Evolutionary conservation across 35 echinoderm and acorn worm genomes (phyloP).

Genomic region (Anneissia japonica): DNA sequence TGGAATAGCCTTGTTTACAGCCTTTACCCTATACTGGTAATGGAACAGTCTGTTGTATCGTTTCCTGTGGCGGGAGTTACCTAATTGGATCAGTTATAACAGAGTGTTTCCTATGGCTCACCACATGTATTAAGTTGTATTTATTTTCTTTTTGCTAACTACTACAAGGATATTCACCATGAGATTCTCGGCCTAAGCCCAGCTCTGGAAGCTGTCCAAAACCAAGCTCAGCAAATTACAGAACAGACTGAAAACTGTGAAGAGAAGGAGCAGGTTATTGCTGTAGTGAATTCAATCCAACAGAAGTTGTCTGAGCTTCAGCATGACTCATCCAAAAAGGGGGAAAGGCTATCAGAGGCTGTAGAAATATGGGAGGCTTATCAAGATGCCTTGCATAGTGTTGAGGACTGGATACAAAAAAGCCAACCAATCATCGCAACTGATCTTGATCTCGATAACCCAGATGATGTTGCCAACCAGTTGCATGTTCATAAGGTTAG

Average conservation of each 20-base stretch:
- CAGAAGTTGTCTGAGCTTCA: constrained; percentile 33
- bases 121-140: background rate
- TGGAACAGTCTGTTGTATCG: background rate
- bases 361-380: constrained; percentile 61
- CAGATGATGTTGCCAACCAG: constrained; percentile 27
- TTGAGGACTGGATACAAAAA: constrained; percentile 54
- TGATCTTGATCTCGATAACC: constrained; percentile 30
- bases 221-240: constrained; percentile 41
- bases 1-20: too few relatives aligned
- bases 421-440: constrained; percentile 16
- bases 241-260: constrained; percentile 50
- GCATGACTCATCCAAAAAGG: constrained; percentile 18
- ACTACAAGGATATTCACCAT: background rate
- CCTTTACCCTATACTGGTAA: background rate
- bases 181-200: background rate
- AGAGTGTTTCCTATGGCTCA: background rate
- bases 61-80: background rate
- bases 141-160: background rate
- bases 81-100: background rate
- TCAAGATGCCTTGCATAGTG: constrained; percentile 40
- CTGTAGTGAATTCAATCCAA: constrained; percentile 30
- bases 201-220: constrained; percentile 35
- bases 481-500: constrained; percentile 51
- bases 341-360: constrained; percentile 43
- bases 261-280: constrained; percentile 36